Evolutionary conservation across 2,888 invertebrate genomes (phyloP).

Genomic region (Copidosoma aretas): DNA sequence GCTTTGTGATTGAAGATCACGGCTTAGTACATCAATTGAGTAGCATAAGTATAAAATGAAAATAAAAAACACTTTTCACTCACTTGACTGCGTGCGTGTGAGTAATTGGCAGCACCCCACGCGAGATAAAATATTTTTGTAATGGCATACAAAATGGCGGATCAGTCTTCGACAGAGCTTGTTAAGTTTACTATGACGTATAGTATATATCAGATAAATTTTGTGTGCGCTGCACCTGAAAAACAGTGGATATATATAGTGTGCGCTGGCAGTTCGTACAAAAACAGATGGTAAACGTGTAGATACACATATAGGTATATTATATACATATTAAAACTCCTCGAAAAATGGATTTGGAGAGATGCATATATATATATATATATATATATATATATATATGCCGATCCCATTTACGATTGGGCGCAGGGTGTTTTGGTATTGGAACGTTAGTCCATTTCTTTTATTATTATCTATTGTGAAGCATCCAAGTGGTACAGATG

Average conservation of each 20-base stretch:
- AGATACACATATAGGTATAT: slow-evolving; percentile 25
- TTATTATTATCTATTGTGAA: too few relatives aligned
- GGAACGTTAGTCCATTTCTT: not conserved
- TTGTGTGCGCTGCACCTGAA: slow-evolving; percentile 23
- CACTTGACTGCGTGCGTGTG: slow-evolving; percentile 10
- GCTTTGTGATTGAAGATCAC: not conserved
- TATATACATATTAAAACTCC: slow-evolving; percentile 8
- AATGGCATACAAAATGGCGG: slow-evolving; percentile 35
- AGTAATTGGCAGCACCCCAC: slow-evolving; percentile 16
- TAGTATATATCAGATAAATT: slow-evolving; percentile 31
- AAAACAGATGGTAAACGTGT: slow-evolving; percentile 15
- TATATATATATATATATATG: not conserved
- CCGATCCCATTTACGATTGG: not conserved
- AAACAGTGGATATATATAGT: slow-evolving; percentile 10
- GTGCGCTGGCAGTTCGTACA: slow-evolving; percentile 34
- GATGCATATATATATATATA: slow-evolving; percentile 10
- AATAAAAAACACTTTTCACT: not conserved
- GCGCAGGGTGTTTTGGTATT: slow-evolving; percentile 24
- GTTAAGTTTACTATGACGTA: slow-evolving; percentile 34
- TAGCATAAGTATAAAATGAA: too few relatives aligned
- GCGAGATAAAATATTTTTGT: slow-evolving; percentile 39
- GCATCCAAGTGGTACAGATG: too few relatives aligned
- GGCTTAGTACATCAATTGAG: not conserved
- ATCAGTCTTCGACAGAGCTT: slow-evolving; percentile 34
- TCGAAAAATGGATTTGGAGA: not conserved